Percentiles rank a stretch among this genome's conserved stretches.
Evolutionary conservation across 30 jellyfish, hydroid and myxozoan genomes (phyloP).

Genomic region (Chironex yamaguchii): DNA sequence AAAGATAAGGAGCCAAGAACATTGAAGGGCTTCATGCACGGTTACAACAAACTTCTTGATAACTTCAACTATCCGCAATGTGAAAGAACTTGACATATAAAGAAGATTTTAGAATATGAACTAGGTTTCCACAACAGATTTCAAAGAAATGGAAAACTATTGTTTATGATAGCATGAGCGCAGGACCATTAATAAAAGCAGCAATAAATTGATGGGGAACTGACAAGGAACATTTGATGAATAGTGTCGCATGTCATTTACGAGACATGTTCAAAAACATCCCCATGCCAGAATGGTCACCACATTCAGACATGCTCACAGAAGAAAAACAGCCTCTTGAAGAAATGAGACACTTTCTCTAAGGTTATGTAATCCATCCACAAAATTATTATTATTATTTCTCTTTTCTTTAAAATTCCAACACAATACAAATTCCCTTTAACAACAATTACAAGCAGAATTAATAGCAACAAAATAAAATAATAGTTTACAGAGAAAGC

Average conservation of each 20-base stretch:
- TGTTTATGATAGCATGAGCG: slow-evolving; percentile 19
- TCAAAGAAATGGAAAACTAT: slow-evolving; percentile 13
- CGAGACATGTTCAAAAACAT: not conserved
- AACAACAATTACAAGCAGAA: no score
- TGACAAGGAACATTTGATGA: slow-evolving; percentile 9
- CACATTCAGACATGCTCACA: not conserved
- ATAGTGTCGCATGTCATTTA: not conserved
- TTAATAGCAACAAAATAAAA: no score
- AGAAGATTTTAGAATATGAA: slow-evolving; percentile 10
- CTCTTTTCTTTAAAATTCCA: no score
- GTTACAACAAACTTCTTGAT: not conserved
- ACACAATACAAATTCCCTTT: no score
- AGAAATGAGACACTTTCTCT: not conserved
- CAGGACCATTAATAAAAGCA: slow-evolving; percentile 17
- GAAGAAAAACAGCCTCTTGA: not conserved
- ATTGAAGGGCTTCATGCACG: slow-evolving; percentile 5
- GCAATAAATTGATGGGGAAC: slow-evolving; percentile 37
- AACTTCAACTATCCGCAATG: not conserved
- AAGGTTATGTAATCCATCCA: slow-evolving; percentile 2
- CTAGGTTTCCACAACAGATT: slow-evolving; percentile 34
- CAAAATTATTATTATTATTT: no score
- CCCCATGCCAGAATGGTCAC: slow-evolving; percentile 5
- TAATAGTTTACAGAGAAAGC: no score
- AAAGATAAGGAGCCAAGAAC: slow-evolving; percentile 18
- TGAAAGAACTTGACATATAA: not conserved